Evolutionary conservation across 2,113 vertebrate species (phyloP), one percentile per base, ranked within the genome.

Genomic region (Corynorhinus townsendii): DNA sequence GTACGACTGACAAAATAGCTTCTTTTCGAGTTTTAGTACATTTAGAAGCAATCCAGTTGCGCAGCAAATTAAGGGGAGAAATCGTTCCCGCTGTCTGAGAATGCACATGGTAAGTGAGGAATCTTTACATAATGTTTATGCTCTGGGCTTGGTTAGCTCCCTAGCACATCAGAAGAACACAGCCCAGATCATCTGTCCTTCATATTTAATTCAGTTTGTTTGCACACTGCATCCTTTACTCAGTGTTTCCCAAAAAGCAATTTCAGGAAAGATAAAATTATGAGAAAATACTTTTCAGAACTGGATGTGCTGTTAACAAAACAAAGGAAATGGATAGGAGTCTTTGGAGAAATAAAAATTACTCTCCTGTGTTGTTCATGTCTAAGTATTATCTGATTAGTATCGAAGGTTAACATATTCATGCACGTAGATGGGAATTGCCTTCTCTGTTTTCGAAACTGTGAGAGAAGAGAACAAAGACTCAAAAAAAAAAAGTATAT

Each of bases 81-180:
- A 89, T 19, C n/a, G 54, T 77, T 54, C 88, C 40, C 0, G 0
- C 80, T 47, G 52, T 59, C 90, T 93, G 26, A 45, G 73, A 82
- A 92, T 38, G 71, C 64, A 86, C 91, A 47, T 28, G 35, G 82
- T 68, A 92, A 91, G 75, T 92, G 94, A 92, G 96, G 75, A 82
- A 92, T 95, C 92, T 96, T 90, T 64, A 89, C 89, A 91, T 96
- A 96, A 93, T 59, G 76, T 69, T 94, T 92, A 97, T 83, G 97
- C 95, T 73, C 83, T 81, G 68, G 47, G 95, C 62, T 89, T 91
- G 62, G 84, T 66, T 81, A 92, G 90, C 66, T 89, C 90, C 82
- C 35, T 9, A 33, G 73, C 49, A 79, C 56, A 40, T 71, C 69
- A 73, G 35, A 92, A 93, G 86, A 81, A 69, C 16, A 35, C 6